Percentiles rank a stretch among this genome's conserved stretches.
These are phyloP conservation scores for Odontocerum albicorne DNA, from an alignment of 2,888 invertebrate genomes.

Conservation along the genomic window DNA sequence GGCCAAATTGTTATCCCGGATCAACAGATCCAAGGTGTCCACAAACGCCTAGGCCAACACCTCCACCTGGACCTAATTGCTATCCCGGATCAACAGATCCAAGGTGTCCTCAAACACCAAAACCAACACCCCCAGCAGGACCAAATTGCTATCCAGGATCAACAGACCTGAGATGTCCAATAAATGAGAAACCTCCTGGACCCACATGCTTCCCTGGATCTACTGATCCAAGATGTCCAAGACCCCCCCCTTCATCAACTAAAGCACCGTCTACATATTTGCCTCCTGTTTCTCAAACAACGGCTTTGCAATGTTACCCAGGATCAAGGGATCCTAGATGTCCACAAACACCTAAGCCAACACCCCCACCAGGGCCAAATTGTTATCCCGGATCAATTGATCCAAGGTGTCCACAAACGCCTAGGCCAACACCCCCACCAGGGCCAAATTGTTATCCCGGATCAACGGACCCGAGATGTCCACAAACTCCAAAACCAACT, in stretches of 20 bases:
- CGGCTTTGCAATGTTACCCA: conserved; percentile 37
- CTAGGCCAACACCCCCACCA: conserved; percentile 38
- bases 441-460: conserved; percentile 36
- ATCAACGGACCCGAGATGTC: conserved; percentile 44
- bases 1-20: conserved; percentile 42
- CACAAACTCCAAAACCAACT: conserved; percentile 32
- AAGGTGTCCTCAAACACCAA: conserved; percentile 39
- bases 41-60: conserved; percentile 38
- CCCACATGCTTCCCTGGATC: conserved; percentile 43
- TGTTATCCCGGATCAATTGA: conserved; percentile 42
- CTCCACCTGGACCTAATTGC: conserved; percentile 38
- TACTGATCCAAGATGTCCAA: conserved; percentile 40
- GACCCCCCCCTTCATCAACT: conserved; percentile 23
- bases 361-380: conserved; percentile 36
- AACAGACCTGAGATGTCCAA: conserved; percentile 41
- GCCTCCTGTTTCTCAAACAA: conserved; percentile 36
- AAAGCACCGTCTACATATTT: conserved; percentile 35
- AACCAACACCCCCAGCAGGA: conserved; percentile 38
- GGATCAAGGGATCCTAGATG: conserved; percentile 38
- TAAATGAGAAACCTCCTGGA: too few species aligned
- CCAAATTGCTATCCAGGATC: conserved; percentile 42
- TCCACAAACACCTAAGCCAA: conserved; percentile 34
- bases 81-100: conserved; percentile 45
- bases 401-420: conserved; percentile 40
- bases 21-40: conserved; percentile 44